phyloP scores from a whole-genome alignment of 2,113 vertebrate genomes.

The Pluvialis apricaria region DNA sequence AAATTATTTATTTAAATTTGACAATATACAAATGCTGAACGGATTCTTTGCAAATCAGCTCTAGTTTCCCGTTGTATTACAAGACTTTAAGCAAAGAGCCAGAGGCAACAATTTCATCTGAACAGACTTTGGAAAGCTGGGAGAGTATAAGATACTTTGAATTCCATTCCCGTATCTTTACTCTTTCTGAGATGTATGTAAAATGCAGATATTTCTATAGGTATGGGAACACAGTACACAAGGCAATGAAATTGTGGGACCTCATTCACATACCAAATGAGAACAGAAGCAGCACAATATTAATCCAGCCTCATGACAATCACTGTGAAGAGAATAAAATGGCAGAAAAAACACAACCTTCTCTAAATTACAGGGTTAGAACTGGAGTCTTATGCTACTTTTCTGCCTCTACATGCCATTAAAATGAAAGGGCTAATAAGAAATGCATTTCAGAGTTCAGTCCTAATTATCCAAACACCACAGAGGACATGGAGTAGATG shows the following conservation, averaged over 20 bases:
- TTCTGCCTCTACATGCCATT: background rate
- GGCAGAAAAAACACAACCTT: background rate
- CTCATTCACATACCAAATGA: background rate
- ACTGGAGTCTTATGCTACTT: background rate
- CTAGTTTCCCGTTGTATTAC: background rate
- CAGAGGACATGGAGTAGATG: background rate
- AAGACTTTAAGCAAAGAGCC: background rate
- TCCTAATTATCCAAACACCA: background rate
- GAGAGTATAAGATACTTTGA: background rate
- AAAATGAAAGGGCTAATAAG: background rate
- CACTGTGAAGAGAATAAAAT: background rate
- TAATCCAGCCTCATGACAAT: background rate
- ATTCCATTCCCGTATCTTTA: background rate
- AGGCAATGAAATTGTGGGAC: background rate
- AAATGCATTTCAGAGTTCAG: constrained; percentile 14
- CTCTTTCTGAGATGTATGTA: background rate
- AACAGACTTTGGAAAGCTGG: background rate
- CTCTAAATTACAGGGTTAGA: background rate
- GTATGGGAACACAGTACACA: background rate
- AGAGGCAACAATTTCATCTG: background rate
- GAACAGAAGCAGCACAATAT: constrained; percentile 1
- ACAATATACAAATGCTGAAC: background rate
- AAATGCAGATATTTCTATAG: constrained; percentile 22
- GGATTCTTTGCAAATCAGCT: background rate
- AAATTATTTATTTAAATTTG: background rate